These are phyloP conservation scores for Hydropsyche tenuis DNA, from an alignment of 1,140 invertebrate genomes.

Conservation along the genomic window DNA sequence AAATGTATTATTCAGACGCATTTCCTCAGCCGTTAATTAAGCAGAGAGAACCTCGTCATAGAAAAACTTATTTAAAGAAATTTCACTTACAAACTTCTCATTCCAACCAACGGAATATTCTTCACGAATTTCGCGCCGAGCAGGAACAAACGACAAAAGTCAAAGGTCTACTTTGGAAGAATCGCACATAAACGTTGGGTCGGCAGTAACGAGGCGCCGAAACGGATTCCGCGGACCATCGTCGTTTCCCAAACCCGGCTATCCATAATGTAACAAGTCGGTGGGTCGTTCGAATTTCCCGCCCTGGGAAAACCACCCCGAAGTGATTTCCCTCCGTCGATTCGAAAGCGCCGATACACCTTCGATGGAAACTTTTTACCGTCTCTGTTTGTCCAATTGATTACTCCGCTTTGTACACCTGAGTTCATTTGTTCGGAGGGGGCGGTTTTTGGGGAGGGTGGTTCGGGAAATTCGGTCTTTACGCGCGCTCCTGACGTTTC, in stretches of 20 bases:
- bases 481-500: background rate
- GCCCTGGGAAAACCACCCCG: background rate
- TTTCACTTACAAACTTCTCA: no score
- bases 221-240: background rate
- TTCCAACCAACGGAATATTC: no score
- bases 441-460: background rate
- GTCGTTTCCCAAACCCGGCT: background rate
- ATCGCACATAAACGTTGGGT: no score
- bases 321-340: slow-evolving; percentile 35
- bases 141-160: no score
- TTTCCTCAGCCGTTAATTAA: no score
- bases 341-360: slow-evolving; percentile 32
- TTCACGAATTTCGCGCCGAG: no score
- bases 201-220: slow-evolving; percentile 2
- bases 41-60: no score
- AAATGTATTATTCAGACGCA: no score
- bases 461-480: background rate
- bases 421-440: slow-evolving; percentile 37
- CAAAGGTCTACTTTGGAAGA: no score
- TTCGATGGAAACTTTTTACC: slow-evolving; percentile 36
- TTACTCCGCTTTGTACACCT: slow-evolving; percentile 44
- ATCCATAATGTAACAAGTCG: background rate
- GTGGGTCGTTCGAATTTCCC: slow-evolving; percentile 20
- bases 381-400: slow-evolving; percentile 46
- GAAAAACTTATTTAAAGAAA: no score